Evolutionary conservation across 2,113 vertebrate genomes (phyloP), one percentile per base, ranked within the genome.

Genomic region (Oncorhynchus keta): DNA sequence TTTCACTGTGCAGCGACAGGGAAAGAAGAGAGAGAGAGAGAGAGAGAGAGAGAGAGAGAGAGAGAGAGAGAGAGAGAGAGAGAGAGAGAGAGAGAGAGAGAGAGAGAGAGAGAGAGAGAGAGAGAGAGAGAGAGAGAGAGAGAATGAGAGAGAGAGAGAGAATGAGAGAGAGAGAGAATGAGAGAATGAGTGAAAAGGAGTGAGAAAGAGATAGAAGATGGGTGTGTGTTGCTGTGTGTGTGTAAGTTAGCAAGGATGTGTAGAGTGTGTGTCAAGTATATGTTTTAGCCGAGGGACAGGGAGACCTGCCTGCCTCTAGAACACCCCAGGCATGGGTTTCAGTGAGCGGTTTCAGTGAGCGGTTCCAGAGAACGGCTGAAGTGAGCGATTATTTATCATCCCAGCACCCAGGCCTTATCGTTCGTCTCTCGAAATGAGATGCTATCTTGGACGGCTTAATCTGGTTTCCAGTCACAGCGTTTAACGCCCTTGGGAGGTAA

Each of bases 371-470:
- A 26, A 51, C 13, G 28, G 74, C 5, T 39, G 74, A 24, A 76
- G 61, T 59, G 35, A 49, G 61, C 24, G 6, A 72, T 72, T 73
- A 82, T 82, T 76, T 76, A 79, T 82, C 65, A 73, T 74, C 71
- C 32, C 51, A 18, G 16, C 51, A 55, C 51, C 51, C 6, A 59
- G 26, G 20, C 59, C 57, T 76, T 82, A 79, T 79, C 77, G 51
- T 24, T 45, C 24, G n/a, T 51, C 65, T 84, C 81, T 77, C 73
- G 74, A 73, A 80, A 79, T 30, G 66, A 68, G 83, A 91, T 88
- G 74, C 76, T 86, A 89, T 93, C 90, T 80, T 64, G 30, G 76
- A 86, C 69, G 76, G 81, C 85, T 88, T 89, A 87, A 92, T 90
- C 86, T 84, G 77, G 81, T 87, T 85, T 89, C 83, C 80, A 86